phyloP scores from a whole-genome alignment of 2,797 vertebrate species.

The Darevskia nairensis region DNA sequence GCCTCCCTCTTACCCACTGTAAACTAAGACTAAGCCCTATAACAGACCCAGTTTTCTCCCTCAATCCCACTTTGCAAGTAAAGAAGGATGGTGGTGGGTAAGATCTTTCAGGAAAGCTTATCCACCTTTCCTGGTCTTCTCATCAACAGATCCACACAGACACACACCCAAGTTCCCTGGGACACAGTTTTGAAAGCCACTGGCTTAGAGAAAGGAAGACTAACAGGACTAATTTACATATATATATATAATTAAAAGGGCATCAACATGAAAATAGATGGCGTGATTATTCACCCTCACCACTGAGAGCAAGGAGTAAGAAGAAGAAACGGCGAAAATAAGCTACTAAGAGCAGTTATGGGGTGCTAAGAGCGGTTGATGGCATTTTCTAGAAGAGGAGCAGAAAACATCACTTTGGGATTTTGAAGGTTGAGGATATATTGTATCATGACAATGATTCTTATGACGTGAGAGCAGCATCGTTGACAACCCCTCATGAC shows the following conservation, averaged over 20 bases:
- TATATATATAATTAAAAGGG: neutral
- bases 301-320: neutral
- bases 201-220: neutral
- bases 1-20: neutral
- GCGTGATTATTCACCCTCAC: neutral
- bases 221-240: neutral
- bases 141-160: neutral
- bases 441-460: neutral
- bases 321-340: neutral
- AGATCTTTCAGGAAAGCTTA: neutral
- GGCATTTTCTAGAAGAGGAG: neutral
- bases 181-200: neutral
- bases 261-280: neutral
- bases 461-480: neutral
- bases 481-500: neutral
- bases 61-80: neutral
- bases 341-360: neutral
- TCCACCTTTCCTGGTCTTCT: neutral
- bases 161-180: neutral
- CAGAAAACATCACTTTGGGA: neutral
- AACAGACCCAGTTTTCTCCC: neutral
- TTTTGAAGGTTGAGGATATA: neutral
- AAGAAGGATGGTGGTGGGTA: too few relatives aligned
- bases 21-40: neutral
- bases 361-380: neutral